These are phyloP conservation scores for Lasioglossum oenotherae DNA, from an alignment of 2,888 invertebrate genomes.

Conservation along the genomic window DNA sequence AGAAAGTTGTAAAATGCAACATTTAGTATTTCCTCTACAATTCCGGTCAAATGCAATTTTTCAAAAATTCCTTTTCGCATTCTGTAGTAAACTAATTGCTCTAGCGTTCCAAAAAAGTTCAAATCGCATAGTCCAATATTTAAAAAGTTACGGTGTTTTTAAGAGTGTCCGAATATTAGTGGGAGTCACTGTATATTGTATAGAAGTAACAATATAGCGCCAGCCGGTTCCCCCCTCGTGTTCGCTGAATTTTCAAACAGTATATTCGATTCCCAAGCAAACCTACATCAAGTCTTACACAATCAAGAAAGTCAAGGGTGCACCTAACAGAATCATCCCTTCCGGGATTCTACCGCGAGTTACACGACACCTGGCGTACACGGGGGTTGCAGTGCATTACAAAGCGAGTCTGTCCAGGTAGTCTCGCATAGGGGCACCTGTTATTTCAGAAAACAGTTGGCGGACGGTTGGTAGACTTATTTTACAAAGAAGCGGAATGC, in stretches of 20 bases:
- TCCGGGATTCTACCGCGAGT: background rate
- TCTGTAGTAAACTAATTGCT: too few relatives aligned
- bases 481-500: slow-evolving; percentile 5
- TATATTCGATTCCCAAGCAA: background rate
- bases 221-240: background rate
- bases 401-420: background rate
- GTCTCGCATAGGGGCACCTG: background rate
- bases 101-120: too few relatives aligned
- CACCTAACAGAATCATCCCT: background rate
- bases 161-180: too few relatives aligned
- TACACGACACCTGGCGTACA: background rate
- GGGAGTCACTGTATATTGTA: too few relatives aligned
- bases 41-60: too few relatives aligned
- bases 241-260: background rate
- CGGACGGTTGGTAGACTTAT: background rate
- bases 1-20: too few relatives aligned
- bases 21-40: too few relatives aligned
- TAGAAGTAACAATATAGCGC: too few relatives aligned
- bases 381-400: background rate
- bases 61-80: too few relatives aligned
- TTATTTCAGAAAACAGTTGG: slow-evolving; percentile 12
- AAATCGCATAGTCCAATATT: too few relatives aligned
- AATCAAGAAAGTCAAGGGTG: background rate
- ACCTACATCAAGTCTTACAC: background rate
- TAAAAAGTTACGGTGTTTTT: too few relatives aligned